Conservation (phyloP, 2,888 invertebrate species). For the Drosophila nr. fundita region DNA sequence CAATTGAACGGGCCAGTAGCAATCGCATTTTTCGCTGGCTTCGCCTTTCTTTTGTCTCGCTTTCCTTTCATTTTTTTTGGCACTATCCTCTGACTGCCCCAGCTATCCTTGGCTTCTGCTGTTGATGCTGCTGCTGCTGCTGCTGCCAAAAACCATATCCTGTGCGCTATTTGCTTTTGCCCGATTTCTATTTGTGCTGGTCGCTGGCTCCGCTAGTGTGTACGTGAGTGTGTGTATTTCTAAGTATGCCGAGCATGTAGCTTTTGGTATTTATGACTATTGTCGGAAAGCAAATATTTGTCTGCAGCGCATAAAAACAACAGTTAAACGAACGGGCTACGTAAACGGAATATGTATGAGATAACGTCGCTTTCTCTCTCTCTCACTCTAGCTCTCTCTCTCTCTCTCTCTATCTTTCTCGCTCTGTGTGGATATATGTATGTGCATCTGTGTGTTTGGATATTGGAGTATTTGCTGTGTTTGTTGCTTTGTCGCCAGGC, state of each 20-base stretch:
- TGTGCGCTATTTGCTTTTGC: conserved; percentile 79
- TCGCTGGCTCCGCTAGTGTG: conserved; percentile 37
- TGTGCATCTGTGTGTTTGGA: conserved; percentile 14
- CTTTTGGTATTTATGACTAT: conserved; percentile 85
- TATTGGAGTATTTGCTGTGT: conserved; percentile 42
- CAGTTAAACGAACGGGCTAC: conserved; percentile 83
- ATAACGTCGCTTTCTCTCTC: conserved; percentile 35
- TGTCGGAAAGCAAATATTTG: conserved; percentile 85
- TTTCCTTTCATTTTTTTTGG: conserved; percentile 49
- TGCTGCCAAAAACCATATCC: conserved; percentile 78
- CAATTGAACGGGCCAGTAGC: conserved; percentile 48
- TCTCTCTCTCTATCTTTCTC: neutral
- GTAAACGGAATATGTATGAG: conserved; percentile 82
- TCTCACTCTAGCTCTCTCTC: conserved; percentile 6
- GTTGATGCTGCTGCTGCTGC: conserved; percentile 33
- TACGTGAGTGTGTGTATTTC: conserved; percentile 66
- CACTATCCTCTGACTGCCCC: conserved; percentile 49
- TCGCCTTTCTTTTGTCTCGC: conserved; percentile 61
- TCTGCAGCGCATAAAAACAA: conserved; percentile 85
- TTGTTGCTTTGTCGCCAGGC: conserved; percentile 63
- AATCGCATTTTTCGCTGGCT: conserved; percentile 69
- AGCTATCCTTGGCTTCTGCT: conserved; percentile 24
- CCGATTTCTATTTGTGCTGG: conserved; percentile 81
- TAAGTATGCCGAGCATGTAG: conserved; percentile 84
- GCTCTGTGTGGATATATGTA: neutral